These are phyloP conservation scores for Dromius quadrimaculatus DNA, from an alignment of 2,888 invertebrate genomes.

Conservation along the genomic window DNA sequence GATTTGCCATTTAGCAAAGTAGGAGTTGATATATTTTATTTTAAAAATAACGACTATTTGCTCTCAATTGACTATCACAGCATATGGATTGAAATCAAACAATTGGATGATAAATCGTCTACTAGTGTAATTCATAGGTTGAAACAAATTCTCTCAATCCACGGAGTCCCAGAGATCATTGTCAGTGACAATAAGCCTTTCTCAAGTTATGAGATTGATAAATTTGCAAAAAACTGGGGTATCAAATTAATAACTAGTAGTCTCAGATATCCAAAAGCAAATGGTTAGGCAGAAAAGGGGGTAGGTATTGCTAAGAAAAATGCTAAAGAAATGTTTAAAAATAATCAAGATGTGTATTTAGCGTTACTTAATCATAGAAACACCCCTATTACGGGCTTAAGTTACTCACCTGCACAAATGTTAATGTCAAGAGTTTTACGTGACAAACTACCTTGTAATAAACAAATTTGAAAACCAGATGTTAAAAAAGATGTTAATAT, in stretches of 20 bases:
- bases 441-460: slow-evolving; percentile 3
- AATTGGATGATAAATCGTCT: slow-evolving; percentile 48
- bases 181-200: slow-evolving; percentile 56
- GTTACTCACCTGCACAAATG: slow-evolving; percentile 41
- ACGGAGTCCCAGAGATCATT: slow-evolving; percentile 53
- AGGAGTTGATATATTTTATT: slow-evolving; percentile 44
- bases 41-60: slow-evolving; percentile 54
- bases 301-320: slow-evolving; percentile 46
- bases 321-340: slow-evolving; percentile 41
- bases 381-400: slow-evolving; percentile 38
- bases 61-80: slow-evolving; percentile 54
- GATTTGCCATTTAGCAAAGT: slow-evolving; percentile 49
- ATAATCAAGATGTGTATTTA: neutral
- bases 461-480: neutral
- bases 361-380: slow-evolving; percentile 48
- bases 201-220: slow-evolving; percentile 54
- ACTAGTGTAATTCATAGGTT: slow-evolving; percentile 50
- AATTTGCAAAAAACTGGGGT: slow-evolving; percentile 47
- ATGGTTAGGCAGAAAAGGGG: slow-evolving; percentile 56
- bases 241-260: slow-evolving; percentile 25
- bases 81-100: slow-evolving; percentile 54
- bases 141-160: slow-evolving; percentile 53
- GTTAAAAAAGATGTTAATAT: neutral
- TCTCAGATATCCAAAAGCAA: slow-evolving; percentile 53
- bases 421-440: slow-evolving; percentile 31